phyloP scores from a whole-genome alignment of 2,888 invertebrate genomes.

The Drosophila neonasuta region DNA sequence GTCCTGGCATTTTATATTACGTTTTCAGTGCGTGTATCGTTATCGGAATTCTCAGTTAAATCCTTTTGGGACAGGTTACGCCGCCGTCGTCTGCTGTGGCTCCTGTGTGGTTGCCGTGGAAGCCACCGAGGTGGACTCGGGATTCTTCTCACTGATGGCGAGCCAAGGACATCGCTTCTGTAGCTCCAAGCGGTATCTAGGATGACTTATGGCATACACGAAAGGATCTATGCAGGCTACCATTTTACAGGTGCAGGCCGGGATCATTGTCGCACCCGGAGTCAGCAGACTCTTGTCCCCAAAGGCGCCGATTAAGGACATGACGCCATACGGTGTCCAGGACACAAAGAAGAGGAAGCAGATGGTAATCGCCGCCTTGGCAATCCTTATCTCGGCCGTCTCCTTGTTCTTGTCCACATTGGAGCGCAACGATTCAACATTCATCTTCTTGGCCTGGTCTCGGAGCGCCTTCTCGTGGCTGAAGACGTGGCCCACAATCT shows the following conservation, averaged over 20 bases:
- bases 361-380: constrained; percentile 93
- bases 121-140: constrained; percentile 84
- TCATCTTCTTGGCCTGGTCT: constrained; percentile 67
- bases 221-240: constrained; percentile 96
- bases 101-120: constrained; percentile 73
- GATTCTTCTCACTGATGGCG: constrained; percentile 86
- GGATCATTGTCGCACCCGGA: constrained; percentile 91
- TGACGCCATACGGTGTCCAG: constrained; percentile 95
- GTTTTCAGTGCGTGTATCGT: constrained; percentile 17
- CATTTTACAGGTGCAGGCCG: constrained; percentile 92
- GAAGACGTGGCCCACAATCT: constrained; percentile 93
- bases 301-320: constrained; percentile 91
- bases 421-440: constrained; percentile 64
- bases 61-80: constrained; percentile 29
- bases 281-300: constrained; percentile 88
- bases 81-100: constrained; percentile 79
- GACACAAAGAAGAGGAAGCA: constrained; percentile 92
- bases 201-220: constrained; percentile 95
- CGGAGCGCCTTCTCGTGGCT: constrained; percentile 90
- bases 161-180: constrained; percentile 90
- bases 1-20: constrained; percentile 56
- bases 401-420: constrained; percentile 67
- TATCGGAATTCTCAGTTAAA: neutral
- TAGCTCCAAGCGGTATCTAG: constrained; percentile 91
- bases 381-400: constrained; percentile 91